Evolutionary conservation across 2,113 vertebrate species (phyloP), one percentile per base, ranked within the genome.

Genomic region (Hippopotamus amphibius): DNA sequence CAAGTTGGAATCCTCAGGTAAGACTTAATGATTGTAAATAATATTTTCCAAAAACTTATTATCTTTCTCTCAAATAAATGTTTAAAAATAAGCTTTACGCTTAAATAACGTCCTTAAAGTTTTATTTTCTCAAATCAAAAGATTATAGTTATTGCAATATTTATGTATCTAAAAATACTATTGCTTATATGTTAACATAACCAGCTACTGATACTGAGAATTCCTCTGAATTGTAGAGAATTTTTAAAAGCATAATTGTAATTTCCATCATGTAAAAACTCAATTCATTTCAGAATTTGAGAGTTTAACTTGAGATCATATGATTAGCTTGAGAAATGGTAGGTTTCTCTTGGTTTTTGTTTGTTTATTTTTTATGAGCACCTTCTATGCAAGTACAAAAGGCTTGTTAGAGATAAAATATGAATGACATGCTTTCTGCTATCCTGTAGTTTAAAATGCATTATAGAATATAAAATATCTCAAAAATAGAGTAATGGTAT

Each of bases 1-100:
- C 99, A 92, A 99, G 98, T 21, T 99, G 99, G 98, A 98, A 98
- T 96, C 98, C 98, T 16, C 99, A 99, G 99, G 99, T 99, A 99
- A 95, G 96, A 96, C 53, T 61, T 90, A 66, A 43, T 87, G 41
- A 59, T 53, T 83, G 1, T 86, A 86, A 69, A 9, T 74, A 48
- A 66, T 68, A 48, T 66, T 95, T 79, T 68, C 37, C 76, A 65
- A 66, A 94, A 88, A 50, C 57, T 4, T 46, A 15, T 0, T 19
- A 12, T 41, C 57, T 55, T 92, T 89, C 28, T 93, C 72, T 81
- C 21, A 90, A 71, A 50, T 72, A 84, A 80, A 30, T 55, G 46
- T 83, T 90, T 87, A 87, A 95, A 96, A 68, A 19, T 77, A 37
- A 92, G 26, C 19, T 48, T 92, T 92, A 90, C 33, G 46, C 24